These are phyloP conservation scores for Metaphire vulgaris DNA, from an alignment of 1,140 invertebrate species.

Conservation along the genomic window DNA sequence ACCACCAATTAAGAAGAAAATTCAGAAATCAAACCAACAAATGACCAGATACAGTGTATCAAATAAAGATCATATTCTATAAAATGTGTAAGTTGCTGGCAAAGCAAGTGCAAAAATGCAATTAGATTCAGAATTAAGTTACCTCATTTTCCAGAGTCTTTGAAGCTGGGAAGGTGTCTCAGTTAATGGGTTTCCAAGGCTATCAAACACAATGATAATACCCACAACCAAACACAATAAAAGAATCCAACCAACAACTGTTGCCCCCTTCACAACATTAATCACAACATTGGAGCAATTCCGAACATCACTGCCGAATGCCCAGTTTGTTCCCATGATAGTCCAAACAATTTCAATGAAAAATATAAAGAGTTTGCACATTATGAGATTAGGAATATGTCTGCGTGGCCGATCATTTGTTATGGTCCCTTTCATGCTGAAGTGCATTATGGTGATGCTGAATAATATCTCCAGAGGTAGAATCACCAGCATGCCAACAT, in stretches of 20 bases:
- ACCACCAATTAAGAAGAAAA: too few relatives aligned
- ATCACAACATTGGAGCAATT: slow-evolving; percentile 39
- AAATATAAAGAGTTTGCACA: slow-evolving; percentile 57
- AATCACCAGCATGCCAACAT: slow-evolving; percentile 41
- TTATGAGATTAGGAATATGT: slow-evolving; percentile 47
- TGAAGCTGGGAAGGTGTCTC: slow-evolving; percentile 15
- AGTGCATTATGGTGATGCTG: slow-evolving; percentile 40
- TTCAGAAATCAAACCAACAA: too few relatives aligned
- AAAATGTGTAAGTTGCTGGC: too few relatives aligned
- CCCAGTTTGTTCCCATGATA: slow-evolving; percentile 72
- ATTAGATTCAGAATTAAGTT: too few relatives aligned
- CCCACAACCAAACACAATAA: slow-evolving; percentile 67
- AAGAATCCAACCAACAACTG: slow-evolving; percentile 73
- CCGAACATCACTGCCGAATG: slow-evolving; percentile 54
- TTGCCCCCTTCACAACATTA: slow-evolving; percentile 55
- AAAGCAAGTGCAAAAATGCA: too few relatives aligned
- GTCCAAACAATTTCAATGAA: slow-evolving; percentile 67
- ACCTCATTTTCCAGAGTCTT: slow-evolving; percentile 33
- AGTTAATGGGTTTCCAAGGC: slow-evolving; percentile 55
- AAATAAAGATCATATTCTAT: too few relatives aligned
- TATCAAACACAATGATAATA: slow-evolving; percentile 71
- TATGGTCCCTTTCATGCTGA: slow-evolving; percentile 51
- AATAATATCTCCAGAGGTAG: slow-evolving; percentile 43
- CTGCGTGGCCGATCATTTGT: slow-evolving; percentile 45
- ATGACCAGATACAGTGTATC: too few relatives aligned